These are phyloP conservation scores for Nesidiocoris tenuis DNA, from an alignment of 2,888 invertebrate species.

Conservation along the genomic window DNA sequence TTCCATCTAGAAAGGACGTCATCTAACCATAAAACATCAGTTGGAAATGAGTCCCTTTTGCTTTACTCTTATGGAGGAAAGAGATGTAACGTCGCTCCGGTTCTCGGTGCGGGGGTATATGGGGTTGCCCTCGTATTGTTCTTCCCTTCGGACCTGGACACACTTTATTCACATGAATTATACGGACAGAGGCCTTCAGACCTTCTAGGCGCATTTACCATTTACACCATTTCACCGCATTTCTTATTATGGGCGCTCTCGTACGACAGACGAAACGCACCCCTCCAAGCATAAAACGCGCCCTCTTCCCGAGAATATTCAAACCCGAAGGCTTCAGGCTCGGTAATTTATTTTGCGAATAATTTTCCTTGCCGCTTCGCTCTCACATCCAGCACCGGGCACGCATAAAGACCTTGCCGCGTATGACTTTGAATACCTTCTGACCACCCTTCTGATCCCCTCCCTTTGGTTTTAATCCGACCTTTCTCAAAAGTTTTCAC, in stretches of 20 bases:
- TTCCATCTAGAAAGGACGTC: conserved; percentile 38
- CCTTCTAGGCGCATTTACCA: conserved; percentile 45
- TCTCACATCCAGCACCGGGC: too few species aligned
- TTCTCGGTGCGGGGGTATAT: too few species aligned
- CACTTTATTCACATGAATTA: conserved; percentile 49
- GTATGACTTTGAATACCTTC: conserved; percentile 39
- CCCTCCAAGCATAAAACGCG: conserved; percentile 39
- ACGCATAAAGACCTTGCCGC: conserved; percentile 42
- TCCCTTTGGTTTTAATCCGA: conserved; percentile 25
- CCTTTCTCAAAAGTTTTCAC: conserved; percentile 23
- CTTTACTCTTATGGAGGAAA: too few species aligned
- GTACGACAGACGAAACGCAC: conserved; percentile 11
- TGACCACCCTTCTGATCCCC: conserved; percentile 25
- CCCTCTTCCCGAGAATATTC: conserved; percentile 43
- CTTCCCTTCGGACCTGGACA: conserved; percentile 44
- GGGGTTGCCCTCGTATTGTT: conserved; percentile 34
- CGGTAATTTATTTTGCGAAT: conserved; percentile 47
- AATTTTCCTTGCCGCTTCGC: conserved; percentile 39
- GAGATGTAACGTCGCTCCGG: conserved; percentile 6
- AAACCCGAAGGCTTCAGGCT: conserved; percentile 38
- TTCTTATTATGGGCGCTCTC: conserved; percentile 44
- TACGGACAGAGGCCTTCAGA: conserved; percentile 37
- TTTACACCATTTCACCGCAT: too few species aligned
- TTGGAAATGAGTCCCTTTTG: conserved; percentile 45
- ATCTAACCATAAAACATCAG: conserved; percentile 48